Conservation (phyloP, 2,888 invertebrate species). For the Drosophila meridiana region DNA sequence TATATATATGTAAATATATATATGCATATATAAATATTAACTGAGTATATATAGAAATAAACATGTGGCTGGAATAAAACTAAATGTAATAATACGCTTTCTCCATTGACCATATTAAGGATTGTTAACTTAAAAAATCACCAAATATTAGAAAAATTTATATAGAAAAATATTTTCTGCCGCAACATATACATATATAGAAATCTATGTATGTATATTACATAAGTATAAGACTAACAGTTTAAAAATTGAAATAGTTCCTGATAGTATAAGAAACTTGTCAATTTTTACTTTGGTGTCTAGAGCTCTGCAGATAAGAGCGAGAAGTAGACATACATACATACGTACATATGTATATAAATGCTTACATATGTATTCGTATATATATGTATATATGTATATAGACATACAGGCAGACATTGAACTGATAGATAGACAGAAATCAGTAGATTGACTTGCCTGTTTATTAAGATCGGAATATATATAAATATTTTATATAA, state of each 20-base stretch:
- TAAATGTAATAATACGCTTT: background rate
- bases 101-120: background rate
- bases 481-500: background rate
- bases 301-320: slow-evolving; percentile 9
- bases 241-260: background rate
- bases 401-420: background rate
- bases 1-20: background rate
- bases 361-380: background rate
- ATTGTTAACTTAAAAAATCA: background rate
- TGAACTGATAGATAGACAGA: slow-evolving; percentile 7
- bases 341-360: background rate
- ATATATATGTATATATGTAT: background rate
- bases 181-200: too few relatives aligned
- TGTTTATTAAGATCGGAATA: slow-evolving; percentile 2
- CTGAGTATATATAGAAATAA: background rate
- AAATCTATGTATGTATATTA: background rate
- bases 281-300: slow-evolving; percentile 8
- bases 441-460: slow-evolving; percentile 11
- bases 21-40: slow-evolving; percentile 5
- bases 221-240: slow-evolving; percentile 2
- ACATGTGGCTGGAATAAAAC: background rate
- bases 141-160: too few relatives aligned
- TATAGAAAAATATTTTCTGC: background rate
- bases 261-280: slow-evolving; percentile 5
- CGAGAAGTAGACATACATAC: background rate